A percentile compares a stretch with the other conserved stretches of the same genome.
phyloP scores from a whole-genome alignment of 92 coral and sea anemone genomes.

The Metridium senile region DNA sequence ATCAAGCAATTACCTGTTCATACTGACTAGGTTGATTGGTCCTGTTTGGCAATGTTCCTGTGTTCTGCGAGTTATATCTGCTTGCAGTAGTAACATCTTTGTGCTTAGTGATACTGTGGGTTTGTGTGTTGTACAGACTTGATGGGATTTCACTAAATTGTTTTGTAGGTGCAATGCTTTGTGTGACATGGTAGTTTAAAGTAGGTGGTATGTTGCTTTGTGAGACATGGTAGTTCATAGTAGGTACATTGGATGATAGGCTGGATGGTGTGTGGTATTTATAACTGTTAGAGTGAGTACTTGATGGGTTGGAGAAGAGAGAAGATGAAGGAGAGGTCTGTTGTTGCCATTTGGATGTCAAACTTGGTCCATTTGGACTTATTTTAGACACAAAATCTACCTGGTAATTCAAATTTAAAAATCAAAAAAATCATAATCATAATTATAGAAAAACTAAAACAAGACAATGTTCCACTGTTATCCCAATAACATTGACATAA shows the following conservation, averaged over 20 bases:
- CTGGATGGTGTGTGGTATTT: neutral
- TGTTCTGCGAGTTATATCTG: neutral
- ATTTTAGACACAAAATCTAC: neutral
- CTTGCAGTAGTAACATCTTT: neutral
- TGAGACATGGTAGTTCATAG: neutral
- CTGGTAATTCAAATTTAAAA: neutral
- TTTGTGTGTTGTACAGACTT: neutral
- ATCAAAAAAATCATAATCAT: neutral
- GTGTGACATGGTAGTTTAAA: neutral
- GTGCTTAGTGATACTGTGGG: neutral
- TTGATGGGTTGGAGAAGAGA: conserved; percentile 13
- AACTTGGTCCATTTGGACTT: neutral
- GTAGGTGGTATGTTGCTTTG: no score
- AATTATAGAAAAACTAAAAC: no score
- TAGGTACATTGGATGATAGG: neutral
- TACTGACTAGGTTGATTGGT: neutral
- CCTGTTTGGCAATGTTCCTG: neutral
- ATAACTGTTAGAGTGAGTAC: conserved; percentile 19
- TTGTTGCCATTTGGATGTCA: conserved; percentile 23
- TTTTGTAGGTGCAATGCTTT: neutral
- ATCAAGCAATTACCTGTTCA: neutral
- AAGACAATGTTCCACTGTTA: no score
- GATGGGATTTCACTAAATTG: neutral
- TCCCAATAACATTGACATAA: no score
- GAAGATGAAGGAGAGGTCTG: conserved; percentile 19